Conservation (phyloP, 2,888 invertebrate genomes). For the Oscheius sp. region DNA sequence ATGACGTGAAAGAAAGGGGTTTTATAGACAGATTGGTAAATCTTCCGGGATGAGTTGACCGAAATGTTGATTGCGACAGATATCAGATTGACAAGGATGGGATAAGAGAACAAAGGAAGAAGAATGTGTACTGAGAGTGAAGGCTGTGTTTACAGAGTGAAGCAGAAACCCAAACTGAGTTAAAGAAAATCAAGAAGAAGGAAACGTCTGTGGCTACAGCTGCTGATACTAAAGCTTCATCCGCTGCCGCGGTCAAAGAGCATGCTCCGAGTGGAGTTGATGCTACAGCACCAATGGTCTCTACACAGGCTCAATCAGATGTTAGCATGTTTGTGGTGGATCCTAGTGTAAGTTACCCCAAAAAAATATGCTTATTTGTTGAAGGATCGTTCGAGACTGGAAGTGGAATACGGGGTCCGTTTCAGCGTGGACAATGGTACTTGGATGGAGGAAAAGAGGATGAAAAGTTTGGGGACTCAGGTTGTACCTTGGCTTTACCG, state of each 20-base stretch:
- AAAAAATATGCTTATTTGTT: not conserved
- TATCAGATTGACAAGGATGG: too few relatives aligned
- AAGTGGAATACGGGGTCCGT: constrained; percentile 34
- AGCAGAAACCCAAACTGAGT: constrained; percentile 9
- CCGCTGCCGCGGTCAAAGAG: constrained; percentile 1
- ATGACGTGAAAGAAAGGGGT: too few relatives aligned
- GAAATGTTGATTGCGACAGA: too few relatives aligned
- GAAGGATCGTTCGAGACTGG: constrained; percentile 33
- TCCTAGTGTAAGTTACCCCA: not conserved
- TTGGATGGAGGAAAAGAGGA: constrained; percentile 34
- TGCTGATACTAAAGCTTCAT: constrained; percentile 1
- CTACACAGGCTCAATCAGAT: constrained; percentile 32
- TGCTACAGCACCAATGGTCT: constrained; percentile 20
- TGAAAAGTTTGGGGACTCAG: constrained; percentile 31
- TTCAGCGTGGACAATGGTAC: constrained; percentile 39
- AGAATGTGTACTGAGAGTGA: not conserved
- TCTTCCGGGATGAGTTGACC: too few relatives aligned
- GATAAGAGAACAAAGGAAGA: not conserved
- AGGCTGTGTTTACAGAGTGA: not conserved
- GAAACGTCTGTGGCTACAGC: not conserved
- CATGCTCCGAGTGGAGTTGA: constrained; percentile 15
- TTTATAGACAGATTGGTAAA: too few relatives aligned
- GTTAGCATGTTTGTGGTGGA: constrained; percentile 38
- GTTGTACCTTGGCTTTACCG: not conserved
- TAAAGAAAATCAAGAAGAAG: not conserved